Evolutionary conservation across 2,888 invertebrate genomes (phyloP).

Genomic region (Helicoverpa assulta): DNA sequence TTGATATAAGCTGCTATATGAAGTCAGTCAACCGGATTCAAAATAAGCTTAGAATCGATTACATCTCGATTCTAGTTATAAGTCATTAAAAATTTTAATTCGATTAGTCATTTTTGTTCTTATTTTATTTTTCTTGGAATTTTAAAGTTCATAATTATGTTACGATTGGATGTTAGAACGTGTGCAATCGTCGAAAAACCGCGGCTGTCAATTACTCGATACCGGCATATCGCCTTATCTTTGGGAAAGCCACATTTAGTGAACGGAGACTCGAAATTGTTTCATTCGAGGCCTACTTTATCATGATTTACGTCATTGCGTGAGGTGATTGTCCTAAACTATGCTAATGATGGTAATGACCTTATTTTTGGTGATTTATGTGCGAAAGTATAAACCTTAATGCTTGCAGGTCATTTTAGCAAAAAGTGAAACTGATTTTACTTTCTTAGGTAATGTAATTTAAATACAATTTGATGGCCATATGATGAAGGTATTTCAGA

Average conservation of each 20-base stretch:
- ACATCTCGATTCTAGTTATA: not conserved
- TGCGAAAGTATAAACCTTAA: slow-evolving; percentile 46
- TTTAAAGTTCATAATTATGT: not conserved
- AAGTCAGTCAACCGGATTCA: slow-evolving; percentile 16
- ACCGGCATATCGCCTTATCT: not conserved
- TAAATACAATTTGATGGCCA: not conserved
- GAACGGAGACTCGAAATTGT: slow-evolving; percentile 35
- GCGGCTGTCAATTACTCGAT: slow-evolving; percentile 22
- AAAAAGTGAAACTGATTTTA: slow-evolving; percentile 27
- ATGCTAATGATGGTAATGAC: slow-evolving; percentile 43
- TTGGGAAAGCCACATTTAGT: slow-evolving; percentile 33
- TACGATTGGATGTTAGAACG: not conserved
- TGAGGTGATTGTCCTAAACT: slow-evolving; percentile 52
- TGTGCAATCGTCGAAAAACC: slow-evolving; percentile 3
- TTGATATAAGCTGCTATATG: slow-evolving; percentile 6
- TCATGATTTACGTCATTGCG: slow-evolving; percentile 27
- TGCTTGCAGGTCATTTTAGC: slow-evolving; percentile 16
- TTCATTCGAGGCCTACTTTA: slow-evolving; percentile 42
- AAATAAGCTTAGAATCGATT: slow-evolving; percentile 5
- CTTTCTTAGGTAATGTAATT: slow-evolving; percentile 33
- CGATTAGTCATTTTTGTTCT: slow-evolving; percentile 18
- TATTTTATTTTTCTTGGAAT: slow-evolving; percentile 11
- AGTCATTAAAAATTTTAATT: slow-evolving; percentile 1
- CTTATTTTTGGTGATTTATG: slow-evolving; percentile 52
- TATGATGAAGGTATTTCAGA: not conserved